Base-by-base conservation (phyloP, 2,113 vertebrate genomes). In the Hucho hucho region DNA sequence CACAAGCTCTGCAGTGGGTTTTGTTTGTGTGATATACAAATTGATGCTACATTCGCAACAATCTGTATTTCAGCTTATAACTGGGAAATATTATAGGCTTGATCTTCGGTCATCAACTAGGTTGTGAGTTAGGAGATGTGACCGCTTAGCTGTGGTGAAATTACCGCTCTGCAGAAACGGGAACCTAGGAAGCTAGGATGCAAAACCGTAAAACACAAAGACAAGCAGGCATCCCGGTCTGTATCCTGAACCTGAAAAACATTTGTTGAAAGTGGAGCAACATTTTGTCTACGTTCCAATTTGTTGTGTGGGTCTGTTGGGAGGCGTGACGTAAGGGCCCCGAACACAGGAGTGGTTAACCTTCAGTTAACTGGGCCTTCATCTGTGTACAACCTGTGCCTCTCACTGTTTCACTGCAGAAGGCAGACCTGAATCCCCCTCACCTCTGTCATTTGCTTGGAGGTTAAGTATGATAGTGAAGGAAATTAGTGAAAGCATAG, bases 311-410 rank as follows among this genome's bases (percentile, higher is more conserved):
- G 65, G 74, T 73, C 70, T 69, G 26, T 28, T 76, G 61, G 66
- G 70, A 83, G 24, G 63, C 25, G 58, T 53, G 47, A 65, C 37
- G 18, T 4, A 61, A 61, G 49, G 46, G 46, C 4, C 5, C 2
- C 26, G 4, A 7, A 47, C 22, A 49, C 72, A 47, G 64, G 24
- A 81, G 69, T 77, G 28, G 25, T 77, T 79, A 63, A 76, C 76
- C 72, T 79, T 78, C 79, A 81, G 29, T 79, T 79, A 79, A 76
- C 70, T 68, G 29, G 61, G 74, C 63, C 73, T 22, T 76, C 53
- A 25, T 74, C 67, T 76, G 67, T 69, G 64, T 20, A 29, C 28
- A 76, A 74, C 9, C 68, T 29, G 37, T 3, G 25, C 9, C 74
- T 64, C 37, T 43, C 37, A 43, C 37, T 12, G 2, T 43, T 43